These are phyloP conservation scores for Platanista minor DNA, from an alignment of 2,113 vertebrate species.

Conservation along the genomic window DNA sequence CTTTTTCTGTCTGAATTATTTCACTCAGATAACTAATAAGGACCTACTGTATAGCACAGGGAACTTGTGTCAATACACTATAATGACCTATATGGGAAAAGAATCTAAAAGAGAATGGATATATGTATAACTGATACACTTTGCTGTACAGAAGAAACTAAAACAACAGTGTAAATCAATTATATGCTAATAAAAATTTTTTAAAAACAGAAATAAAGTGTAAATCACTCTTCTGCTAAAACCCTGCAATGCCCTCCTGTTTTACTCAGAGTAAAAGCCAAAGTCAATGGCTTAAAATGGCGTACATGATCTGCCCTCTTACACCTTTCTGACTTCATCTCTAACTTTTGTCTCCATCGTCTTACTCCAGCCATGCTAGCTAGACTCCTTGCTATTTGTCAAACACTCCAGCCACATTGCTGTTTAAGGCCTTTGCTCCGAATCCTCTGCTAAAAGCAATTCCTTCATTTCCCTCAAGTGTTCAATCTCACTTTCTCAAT, in stretches of 20 bases:
- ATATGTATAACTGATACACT: not conserved
- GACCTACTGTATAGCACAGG: not conserved
- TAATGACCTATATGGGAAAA: not conserved
- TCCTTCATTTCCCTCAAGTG: not conserved
- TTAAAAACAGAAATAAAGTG: not conserved
- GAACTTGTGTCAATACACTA: not conserved
- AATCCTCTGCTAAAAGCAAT: not conserved
- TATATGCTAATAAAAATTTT: not conserved
- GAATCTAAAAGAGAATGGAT: not conserved
- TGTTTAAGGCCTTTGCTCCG: not conserved
- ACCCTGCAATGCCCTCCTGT: not conserved
- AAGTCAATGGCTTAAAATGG: not conserved
- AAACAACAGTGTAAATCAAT: not conserved
- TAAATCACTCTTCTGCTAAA: not conserved
- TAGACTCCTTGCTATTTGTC: not conserved
- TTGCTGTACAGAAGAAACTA: not conserved
- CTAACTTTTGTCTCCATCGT: not conserved
- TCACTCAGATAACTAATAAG: not conserved
- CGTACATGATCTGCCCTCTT: not conserved
- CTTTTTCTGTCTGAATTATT: not conserved
- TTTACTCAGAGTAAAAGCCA: not conserved
- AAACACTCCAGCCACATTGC: not conserved
- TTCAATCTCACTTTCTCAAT: not conserved
- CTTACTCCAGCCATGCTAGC: not conserved
- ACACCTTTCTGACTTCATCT: not conserved